Evolutionary conservation across 2,113 vertebrate species (phyloP).

Genomic region (Cyanistes caeruleus): DNA sequence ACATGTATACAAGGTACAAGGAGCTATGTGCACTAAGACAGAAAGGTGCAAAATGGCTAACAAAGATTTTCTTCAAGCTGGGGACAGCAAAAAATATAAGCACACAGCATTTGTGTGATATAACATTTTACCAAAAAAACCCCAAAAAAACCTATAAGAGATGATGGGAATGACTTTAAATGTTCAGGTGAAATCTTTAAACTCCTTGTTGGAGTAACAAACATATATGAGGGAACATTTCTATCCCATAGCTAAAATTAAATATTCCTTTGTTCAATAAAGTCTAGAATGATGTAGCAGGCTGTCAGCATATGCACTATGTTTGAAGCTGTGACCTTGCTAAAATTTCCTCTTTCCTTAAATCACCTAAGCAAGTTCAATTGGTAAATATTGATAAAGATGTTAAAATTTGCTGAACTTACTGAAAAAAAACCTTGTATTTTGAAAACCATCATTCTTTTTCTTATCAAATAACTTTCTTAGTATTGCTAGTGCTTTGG

Average conservation of each 20-base stretch:
- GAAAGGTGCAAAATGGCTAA: too few species aligned
- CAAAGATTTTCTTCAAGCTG: neutral
- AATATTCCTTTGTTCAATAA: neutral
- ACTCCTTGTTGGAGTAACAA: neutral
- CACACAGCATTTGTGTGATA: neutral
- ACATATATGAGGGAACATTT: neutral
- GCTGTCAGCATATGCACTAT: fast-evolving
- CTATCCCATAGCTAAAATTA: neutral
- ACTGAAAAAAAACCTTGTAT: neutral
- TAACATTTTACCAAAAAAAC: neutral
- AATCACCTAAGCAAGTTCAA: neutral
- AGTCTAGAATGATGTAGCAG: neutral
- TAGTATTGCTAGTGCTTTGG: neutral
- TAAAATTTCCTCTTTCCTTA: neutral
- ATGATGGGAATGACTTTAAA: neutral
- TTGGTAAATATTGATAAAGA: neutral
- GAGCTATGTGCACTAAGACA: too few species aligned
- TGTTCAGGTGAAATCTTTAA: neutral
- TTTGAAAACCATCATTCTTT: neutral
- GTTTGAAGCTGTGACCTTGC: neutral
- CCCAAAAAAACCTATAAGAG: neutral
- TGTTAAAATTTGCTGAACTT: neutral
- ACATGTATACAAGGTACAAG: too few species aligned
- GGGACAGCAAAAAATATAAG: neutral
- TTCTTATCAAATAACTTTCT: neutral